Percentiles rank a stretch among this genome's conserved stretches.
Conservation (phyloP, 2,113 vertebrate species). For the Brachirus orientalis region DNA sequence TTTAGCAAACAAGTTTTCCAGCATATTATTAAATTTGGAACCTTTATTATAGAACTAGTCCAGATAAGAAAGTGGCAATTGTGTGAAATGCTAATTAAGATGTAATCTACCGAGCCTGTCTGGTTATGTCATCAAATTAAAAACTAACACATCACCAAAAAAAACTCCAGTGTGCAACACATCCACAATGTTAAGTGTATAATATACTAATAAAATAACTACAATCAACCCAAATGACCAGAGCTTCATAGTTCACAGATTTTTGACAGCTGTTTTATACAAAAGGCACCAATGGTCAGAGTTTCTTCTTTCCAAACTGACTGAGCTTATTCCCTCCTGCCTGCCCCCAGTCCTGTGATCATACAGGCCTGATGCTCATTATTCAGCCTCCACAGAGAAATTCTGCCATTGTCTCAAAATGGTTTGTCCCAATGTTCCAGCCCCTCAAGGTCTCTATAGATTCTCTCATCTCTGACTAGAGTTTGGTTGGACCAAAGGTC, state of each 20-base stretch:
- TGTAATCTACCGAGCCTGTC: conserved; percentile 48
- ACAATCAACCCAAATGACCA: conserved; percentile 1
- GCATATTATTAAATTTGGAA: conserved; percentile 32
- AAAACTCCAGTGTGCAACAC: conserved; percentile 6
- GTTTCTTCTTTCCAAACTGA: too few species aligned
- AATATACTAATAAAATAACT: conserved; percentile 10
- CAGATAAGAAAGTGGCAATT: conserved; percentile 40
- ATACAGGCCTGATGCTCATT: conserved; percentile 47
- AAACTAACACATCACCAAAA: conserved; percentile 30
- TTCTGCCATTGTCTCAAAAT: conserved; percentile 31
- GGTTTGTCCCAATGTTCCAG: conserved; percentile 37
- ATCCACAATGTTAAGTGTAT: neutral
- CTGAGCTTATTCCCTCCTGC: conserved; percentile 21
- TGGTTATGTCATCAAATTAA: conserved; percentile 26
- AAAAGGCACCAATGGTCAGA: conserved; percentile 18
- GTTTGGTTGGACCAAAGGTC: conserved; percentile 54
- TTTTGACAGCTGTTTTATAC: conserved; percentile 6
- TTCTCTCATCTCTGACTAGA: conserved; percentile 36
- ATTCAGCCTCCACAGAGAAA: conserved; percentile 62
- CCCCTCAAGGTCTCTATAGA: conserved; percentile 30
- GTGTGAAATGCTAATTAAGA: conserved; percentile 56
- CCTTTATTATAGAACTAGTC: too few species aligned
- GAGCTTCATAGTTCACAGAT: conserved; percentile 4
- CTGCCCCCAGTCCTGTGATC: conserved; percentile 22
- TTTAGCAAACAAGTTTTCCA: conserved; percentile 20